Evolutionary conservation across 2,888 invertebrate species (phyloP).

Genomic region (Drosophila ustulata): DNA sequence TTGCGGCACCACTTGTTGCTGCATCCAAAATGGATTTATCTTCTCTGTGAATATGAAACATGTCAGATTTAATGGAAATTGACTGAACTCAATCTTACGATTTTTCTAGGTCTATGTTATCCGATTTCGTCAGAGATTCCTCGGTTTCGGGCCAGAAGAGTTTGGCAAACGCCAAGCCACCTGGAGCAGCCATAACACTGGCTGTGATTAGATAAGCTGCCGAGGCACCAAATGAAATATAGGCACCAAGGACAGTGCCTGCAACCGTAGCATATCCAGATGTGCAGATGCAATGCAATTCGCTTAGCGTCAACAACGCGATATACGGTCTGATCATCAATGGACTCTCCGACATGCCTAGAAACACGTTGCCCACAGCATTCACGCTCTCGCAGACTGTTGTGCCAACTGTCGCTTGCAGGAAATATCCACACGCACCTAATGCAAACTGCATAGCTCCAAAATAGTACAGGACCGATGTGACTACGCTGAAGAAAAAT

Average conservation of each 20-base stretch:
- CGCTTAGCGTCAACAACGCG: slow-evolving; percentile 91
- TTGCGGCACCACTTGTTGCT: slow-evolving; percentile 93
- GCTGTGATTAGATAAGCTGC: slow-evolving; percentile 95
- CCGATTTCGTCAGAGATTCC: slow-evolving; percentile 88
- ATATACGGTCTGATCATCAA: slow-evolving; percentile 94
- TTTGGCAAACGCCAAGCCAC: slow-evolving; percentile 95
- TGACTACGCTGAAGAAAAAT: slow-evolving; percentile 95
- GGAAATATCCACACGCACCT: slow-evolving; percentile 87
- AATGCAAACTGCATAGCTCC: slow-evolving; percentile 91
- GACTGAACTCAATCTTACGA: slow-evolving; percentile 85
- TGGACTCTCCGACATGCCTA: slow-evolving; percentile 96
- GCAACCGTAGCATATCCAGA: slow-evolving; percentile 97
- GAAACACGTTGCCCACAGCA: slow-evolving; percentile 95
- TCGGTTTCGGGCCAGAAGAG: slow-evolving; percentile 95
- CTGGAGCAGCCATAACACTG: slow-evolving; percentile 97
- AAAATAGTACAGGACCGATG: slow-evolving; percentile 93
- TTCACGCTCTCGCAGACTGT: slow-evolving; percentile 97
- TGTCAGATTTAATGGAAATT: neutral
- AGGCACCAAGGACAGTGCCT: slow-evolving; percentile 95
- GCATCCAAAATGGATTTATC: slow-evolving; percentile 94
- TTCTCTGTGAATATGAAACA: slow-evolving; percentile 86
- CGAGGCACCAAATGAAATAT: slow-evolving; percentile 94
- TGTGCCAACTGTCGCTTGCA: slow-evolving; percentile 90
- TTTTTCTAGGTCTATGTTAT: slow-evolving; percentile 86
- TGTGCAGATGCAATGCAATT: slow-evolving; percentile 95